Base-by-base conservation (phyloP, 2,113 vertebrate species). In the Genyomyrus donnyi region DNA sequence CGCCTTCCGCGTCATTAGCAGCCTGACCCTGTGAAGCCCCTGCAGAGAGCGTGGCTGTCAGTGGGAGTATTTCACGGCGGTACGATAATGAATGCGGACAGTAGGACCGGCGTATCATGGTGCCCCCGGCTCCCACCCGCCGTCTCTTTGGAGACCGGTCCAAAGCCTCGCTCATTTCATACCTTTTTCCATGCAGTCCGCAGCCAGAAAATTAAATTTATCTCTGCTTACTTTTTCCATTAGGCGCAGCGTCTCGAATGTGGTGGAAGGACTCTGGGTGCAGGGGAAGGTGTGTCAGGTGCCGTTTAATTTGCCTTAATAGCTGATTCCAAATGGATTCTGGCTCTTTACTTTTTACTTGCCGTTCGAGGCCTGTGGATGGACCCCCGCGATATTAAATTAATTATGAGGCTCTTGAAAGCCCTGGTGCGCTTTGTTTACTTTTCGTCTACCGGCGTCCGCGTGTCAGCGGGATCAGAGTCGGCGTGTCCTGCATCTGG, bases 121-220 rank as follows among this genome's bases (percentile, higher is more conserved):
- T 80, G 31, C 74, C 35, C 31, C 74, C 74, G 31, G 35, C 35
- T 15, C 11, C 74, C 74, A 31, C 31, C 70, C 15, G 31, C 70
- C 31, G 13, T 39, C 70, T 85, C 92, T 94, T 94, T 11, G 62
- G 62, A 66, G 70, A 74, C 70, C 31, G 27, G 3, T 77, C 31
- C 35, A 77, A 77, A 77, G 62, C 74, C 17, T 7, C 74, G 15
- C 74, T 42, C 74, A 42, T 80, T 80, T 80, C 74, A 39, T 80
- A 42, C 35, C 74, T 42, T 80, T 80, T 80, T 80, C 35, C 74
- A 80, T 80, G 74, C 74, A 42, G 13, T 80, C 35, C 6, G 9
- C 35, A 80, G 74, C 13, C 74, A 80, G 74, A 39, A 80, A 35
- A 42, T 80, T 80, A 42, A 80, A 80, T 80, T 80, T 80, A 35